Percentiles rank a stretch among this genome's conserved stretches.
Conservation (phyloP, 92 coral and sea anemone species). For the Paramuricea clavata region DNA sequence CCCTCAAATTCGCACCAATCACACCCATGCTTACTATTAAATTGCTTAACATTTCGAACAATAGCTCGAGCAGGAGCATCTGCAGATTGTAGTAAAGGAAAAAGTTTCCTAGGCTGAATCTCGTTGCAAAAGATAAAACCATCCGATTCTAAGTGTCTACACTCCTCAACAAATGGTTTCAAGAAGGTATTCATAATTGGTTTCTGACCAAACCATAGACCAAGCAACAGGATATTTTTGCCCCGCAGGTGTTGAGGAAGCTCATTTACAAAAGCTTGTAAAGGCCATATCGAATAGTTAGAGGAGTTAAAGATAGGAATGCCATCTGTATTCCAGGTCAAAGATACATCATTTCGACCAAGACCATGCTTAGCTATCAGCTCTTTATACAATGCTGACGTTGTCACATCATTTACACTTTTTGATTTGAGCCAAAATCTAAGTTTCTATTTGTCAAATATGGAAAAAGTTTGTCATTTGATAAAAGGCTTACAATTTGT, state of each 20-base stretch:
- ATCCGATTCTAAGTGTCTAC: not conserved
- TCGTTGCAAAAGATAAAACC: not conserved
- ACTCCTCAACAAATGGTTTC: slow-evolving; percentile 4
- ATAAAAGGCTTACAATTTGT: not conserved
- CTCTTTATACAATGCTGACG: slow-evolving; percentile 24
- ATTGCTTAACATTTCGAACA: slow-evolving; percentile 14
- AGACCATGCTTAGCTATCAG: slow-evolving; percentile 7
- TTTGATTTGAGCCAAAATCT: not conserved
- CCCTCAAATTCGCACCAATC: slow-evolving; percentile 34
- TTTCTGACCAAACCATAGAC: slow-evolving; percentile 38
- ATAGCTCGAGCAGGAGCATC: slow-evolving; percentile 38
- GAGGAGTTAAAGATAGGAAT: slow-evolving; percentile 42
- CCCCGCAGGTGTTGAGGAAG: slow-evolving; percentile 22
- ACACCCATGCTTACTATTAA: slow-evolving; percentile 33
- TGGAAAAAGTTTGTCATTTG: not conserved
- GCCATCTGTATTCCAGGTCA: slow-evolving; percentile 40
- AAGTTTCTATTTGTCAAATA: slow-evolving; percentile 1
- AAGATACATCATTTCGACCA: slow-evolving; percentile 11
- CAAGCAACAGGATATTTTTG: slow-evolving; percentile 23
- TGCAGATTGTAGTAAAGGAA: slow-evolving; percentile 4
- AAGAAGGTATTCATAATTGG: not conserved
- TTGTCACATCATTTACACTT: slow-evolving; percentile 28
- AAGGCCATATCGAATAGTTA: slow-evolving; percentile 12
- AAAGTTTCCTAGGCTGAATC: slow-evolving; percentile 4
- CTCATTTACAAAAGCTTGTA: slow-evolving; percentile 35